Conservation (phyloP, 2,113 vertebrate genomes). For the Romanogobio albipinnatus region DNA sequence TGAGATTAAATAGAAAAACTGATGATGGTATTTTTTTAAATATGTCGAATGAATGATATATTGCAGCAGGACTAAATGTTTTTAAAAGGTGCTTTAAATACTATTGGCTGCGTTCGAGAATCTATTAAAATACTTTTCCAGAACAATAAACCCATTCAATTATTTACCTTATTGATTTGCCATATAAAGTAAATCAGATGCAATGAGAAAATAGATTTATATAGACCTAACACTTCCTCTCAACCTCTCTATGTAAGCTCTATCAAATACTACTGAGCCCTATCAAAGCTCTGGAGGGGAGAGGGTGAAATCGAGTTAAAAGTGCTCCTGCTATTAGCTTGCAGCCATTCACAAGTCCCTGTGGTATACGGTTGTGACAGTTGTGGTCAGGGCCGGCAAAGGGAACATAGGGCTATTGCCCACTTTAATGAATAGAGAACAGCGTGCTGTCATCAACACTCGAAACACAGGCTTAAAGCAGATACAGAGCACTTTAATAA, state of each 20-base stretch:
- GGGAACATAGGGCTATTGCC: background rate
- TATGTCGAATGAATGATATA: background rate
- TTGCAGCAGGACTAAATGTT: background rate
- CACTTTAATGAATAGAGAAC: slow-evolving; percentile 23
- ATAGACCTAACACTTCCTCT: background rate
- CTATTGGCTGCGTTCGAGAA: background rate
- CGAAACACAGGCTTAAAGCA: slow-evolving; percentile 12
- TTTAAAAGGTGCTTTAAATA: background rate
- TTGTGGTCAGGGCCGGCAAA: slow-evolving; percentile 23
- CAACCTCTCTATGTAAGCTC: slow-evolving; percentile 15
- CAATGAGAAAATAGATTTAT: background rate
- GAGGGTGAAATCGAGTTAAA: slow-evolving; percentile 32
- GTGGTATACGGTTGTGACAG: slow-evolving; percentile 11
- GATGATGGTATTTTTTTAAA: background rate
- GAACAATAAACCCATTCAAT: slow-evolving; percentile 8
- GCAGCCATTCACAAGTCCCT: slow-evolving; percentile 38
- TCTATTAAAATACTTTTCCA: background rate
- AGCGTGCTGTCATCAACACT: background rate
- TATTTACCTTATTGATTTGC: slow-evolving; percentile 26
- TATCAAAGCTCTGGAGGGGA: slow-evolving; percentile 40
- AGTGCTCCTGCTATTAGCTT: slow-evolving; percentile 23
- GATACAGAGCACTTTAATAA: slow-evolving; percentile 32
- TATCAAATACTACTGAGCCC: slow-evolving; percentile 12
- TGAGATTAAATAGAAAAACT: background rate
- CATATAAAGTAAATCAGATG: slow-evolving; percentile 7